Percentiles rank a stretch among this genome's conserved stretches.
Evolutionary conservation across 2,888 invertebrate species (phyloP).

Genomic region (Mystacides longicornis): DNA sequence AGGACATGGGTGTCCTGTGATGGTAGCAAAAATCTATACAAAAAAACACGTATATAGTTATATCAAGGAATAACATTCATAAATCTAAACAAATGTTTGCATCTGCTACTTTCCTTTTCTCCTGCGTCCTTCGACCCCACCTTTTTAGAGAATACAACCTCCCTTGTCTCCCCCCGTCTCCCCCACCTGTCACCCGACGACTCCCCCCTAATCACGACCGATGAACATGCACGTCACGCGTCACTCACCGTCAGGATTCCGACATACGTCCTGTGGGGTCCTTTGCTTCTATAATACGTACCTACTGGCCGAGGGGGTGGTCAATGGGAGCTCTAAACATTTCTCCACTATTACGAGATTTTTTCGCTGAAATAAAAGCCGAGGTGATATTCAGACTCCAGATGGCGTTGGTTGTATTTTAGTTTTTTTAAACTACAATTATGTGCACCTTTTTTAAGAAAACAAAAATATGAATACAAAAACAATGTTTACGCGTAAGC

Average conservation of each 20-base stretch:
- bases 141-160: background rate
- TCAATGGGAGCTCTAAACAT: slow-evolving; percentile 1
- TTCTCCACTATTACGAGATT: too few species aligned
- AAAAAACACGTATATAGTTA: too few species aligned
- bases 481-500: too few species aligned
- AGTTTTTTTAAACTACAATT: too few species aligned
- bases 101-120: slow-evolving; percentile 7
- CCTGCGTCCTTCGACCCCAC: background rate
- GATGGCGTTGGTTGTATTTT: background rate
- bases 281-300: background rate
- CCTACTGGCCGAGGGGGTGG: slow-evolving; percentile 9
- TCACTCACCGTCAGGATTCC: slow-evolving; percentile 26
- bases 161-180: background rate
- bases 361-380: too few species aligned
- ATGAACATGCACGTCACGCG: slow-evolving; percentile 27
- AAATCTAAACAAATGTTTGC: slow-evolving; percentile 10
- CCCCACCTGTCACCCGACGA: slow-evolving; percentile 7
- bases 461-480: too few species aligned
- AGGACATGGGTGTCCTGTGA: too few species aligned
- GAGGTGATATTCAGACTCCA: background rate
- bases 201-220: slow-evolving; percentile 24
- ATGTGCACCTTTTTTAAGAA: too few species aligned
- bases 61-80: slow-evolving; percentile 1
- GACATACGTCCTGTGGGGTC: slow-evolving; percentile 21
- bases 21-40: too few species aligned